These are phyloP conservation scores for Stegodyphus mimosarum DNA, from an alignment of 1,140 invertebrate species.

Conservation along the genomic window DNA sequence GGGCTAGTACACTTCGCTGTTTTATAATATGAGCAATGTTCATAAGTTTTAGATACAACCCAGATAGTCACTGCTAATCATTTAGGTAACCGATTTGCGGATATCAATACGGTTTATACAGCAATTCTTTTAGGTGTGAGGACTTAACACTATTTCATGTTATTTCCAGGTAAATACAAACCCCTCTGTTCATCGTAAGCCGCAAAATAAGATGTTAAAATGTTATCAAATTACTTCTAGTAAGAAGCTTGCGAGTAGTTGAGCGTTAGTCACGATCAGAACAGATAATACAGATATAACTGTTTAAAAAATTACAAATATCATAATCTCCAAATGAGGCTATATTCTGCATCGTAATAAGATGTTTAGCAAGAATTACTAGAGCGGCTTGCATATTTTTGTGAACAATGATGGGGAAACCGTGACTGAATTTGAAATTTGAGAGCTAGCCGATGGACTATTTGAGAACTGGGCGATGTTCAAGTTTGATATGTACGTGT, in stretches of 20 bases:
- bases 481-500: too few species aligned
- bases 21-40: too few species aligned
- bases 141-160: too few species aligned
- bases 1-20: too few species aligned
- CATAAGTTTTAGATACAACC: too few species aligned
- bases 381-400: neutral
- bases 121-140: too few species aligned
- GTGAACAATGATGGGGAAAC: neutral
- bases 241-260: neutral
- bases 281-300: neutral
- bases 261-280: neutral
- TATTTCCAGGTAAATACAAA: too few species aligned
- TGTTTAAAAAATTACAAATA: neutral
- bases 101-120: too few species aligned
- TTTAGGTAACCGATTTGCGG: too few species aligned
- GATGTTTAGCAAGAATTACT: neutral
- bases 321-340: neutral
- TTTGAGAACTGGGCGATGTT: neutral
- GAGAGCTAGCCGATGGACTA: neutral
- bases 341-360: neutral
- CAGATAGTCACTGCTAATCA: too few species aligned
- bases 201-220: neutral
- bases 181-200: neutral
- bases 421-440: neutral
- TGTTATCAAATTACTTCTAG: neutral